Conservation (phyloP, 2,113 vertebrate genomes). For the Ciconia maguari region DNA sequence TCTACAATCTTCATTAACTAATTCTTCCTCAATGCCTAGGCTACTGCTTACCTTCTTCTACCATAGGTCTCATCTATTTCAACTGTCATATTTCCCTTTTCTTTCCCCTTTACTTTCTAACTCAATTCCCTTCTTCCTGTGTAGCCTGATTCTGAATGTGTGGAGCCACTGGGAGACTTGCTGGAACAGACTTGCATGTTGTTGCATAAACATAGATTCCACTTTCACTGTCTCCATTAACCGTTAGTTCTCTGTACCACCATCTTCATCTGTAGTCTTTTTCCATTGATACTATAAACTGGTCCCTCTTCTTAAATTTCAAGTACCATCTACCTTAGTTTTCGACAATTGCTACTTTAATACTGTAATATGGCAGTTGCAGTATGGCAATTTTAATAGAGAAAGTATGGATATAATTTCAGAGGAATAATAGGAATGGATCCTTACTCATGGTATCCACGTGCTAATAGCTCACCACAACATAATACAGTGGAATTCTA, state of each 20-base stretch:
- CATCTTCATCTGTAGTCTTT: background rate
- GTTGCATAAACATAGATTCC: background rate
- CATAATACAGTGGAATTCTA: background rate
- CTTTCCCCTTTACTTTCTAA: background rate
- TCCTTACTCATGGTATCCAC: background rate
- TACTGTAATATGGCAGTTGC: background rate
- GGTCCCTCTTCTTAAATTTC: background rate
- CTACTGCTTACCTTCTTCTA: background rate
- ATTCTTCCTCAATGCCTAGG: background rate
- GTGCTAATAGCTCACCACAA: background rate
- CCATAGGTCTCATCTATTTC: background rate
- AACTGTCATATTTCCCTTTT: background rate
- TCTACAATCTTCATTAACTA: background rate
- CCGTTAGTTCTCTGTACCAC: background rate
- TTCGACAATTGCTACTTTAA: background rate
- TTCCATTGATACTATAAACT: background rate
- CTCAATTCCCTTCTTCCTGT: background rate
- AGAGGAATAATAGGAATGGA: background rate
- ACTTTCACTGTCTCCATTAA: background rate
- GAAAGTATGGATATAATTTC: background rate
- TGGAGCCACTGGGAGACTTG: background rate
- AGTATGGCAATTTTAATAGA: background rate
- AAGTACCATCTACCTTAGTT: background rate
- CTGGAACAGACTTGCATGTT: background rate
- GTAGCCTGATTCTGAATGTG: background rate